phyloP scores from a whole-genome alignment of 1,140 invertebrate genomes.

The Lepidostoma basale region DNA sequence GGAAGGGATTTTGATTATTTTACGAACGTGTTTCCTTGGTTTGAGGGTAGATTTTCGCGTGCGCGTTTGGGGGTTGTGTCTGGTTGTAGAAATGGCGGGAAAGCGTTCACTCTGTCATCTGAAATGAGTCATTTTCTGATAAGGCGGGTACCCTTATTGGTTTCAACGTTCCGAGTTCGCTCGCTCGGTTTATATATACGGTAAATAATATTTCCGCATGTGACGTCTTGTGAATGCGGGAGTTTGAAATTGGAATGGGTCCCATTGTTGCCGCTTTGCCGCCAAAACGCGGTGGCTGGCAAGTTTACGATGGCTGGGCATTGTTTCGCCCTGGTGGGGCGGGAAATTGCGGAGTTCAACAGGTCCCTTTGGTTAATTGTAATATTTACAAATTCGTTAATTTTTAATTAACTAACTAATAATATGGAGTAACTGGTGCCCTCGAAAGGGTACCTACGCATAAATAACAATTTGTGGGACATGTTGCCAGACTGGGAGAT shows the following conservation, averaged over 20 bases:
- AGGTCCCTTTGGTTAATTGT: slow-evolving; percentile 33
- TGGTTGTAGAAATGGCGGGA: background rate
- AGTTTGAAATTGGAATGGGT: slow-evolving; percentile 24
- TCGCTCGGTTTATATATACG: slow-evolving; percentile 34
- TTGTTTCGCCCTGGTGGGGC: background rate
- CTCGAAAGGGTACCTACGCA: too few relatives aligned
- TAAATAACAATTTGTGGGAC: too few relatives aligned
- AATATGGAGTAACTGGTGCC: too few relatives aligned
- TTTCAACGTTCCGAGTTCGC: slow-evolving; percentile 23
- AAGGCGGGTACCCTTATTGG: slow-evolving; percentile 49
- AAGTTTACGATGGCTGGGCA: background rate
- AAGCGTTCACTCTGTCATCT: slow-evolving; percentile 57
- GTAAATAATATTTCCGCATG: slow-evolving; percentile 35
- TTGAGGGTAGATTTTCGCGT: slow-evolving; percentile 1
- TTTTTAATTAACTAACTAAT: too few relatives aligned
- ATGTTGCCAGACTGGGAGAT: too few relatives aligned
- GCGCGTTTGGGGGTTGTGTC: background rate
- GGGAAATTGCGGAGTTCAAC: slow-evolving; percentile 26
- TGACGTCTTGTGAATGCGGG: slow-evolving; percentile 21
- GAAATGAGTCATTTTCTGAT: slow-evolving; percentile 62
- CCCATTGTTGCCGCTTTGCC: slow-evolving; percentile 18
- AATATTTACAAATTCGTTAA: too few relatives aligned
- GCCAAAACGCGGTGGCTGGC: background rate
- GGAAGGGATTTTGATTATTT: slow-evolving; percentile 7
- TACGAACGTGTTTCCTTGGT: too few relatives aligned